These are phyloP conservation scores for Heloderma charlesbogerti DNA, from an alignment of 2,113 vertebrate species.

Conservation along the genomic window DNA sequence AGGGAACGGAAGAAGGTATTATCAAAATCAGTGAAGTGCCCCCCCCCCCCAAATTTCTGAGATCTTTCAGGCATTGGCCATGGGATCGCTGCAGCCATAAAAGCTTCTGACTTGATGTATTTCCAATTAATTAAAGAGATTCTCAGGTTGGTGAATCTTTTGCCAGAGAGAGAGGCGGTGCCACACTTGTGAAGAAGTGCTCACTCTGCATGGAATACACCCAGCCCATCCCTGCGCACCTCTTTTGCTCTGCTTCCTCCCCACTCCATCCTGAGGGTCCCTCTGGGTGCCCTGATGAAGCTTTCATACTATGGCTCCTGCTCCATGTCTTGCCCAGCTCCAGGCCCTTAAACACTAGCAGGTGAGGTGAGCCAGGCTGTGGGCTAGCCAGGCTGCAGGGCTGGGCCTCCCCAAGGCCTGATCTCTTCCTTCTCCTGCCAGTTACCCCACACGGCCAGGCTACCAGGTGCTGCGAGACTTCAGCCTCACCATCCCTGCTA, in stretches of 20 bases:
- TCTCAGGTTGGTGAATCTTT: neutral
- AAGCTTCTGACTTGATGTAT: neutral
- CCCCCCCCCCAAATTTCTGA: rapidly evolving
- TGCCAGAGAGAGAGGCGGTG: neutral
- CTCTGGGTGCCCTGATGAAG: neutral
- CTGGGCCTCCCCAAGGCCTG: neutral
- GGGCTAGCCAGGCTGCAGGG: neutral
- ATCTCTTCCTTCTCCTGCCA: conserved; percentile 48
- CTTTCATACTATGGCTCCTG: neutral
- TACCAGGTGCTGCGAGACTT: conserved; percentile 84
- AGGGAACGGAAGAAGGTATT: rapidly evolving
- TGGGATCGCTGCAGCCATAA: too few species aligned
- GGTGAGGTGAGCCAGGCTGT: neutral
- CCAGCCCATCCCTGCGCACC: too few species aligned
- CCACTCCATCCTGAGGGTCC: neutral
- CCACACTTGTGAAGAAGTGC: neutral
- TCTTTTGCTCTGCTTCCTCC: too few species aligned
- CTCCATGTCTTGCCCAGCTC: neutral
- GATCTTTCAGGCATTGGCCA: too few species aligned
- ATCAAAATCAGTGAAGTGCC: rapidly evolving
- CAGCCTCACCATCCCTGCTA: conserved; percentile 84
- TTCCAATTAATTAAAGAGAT: neutral
- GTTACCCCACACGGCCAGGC: conserved; percentile 91
- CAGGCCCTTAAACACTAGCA: too few species aligned
- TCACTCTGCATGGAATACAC: too few species aligned